Conservation (phyloP, 2,113 vertebrate genomes). For the Eonycteris spelaea region DNA sequence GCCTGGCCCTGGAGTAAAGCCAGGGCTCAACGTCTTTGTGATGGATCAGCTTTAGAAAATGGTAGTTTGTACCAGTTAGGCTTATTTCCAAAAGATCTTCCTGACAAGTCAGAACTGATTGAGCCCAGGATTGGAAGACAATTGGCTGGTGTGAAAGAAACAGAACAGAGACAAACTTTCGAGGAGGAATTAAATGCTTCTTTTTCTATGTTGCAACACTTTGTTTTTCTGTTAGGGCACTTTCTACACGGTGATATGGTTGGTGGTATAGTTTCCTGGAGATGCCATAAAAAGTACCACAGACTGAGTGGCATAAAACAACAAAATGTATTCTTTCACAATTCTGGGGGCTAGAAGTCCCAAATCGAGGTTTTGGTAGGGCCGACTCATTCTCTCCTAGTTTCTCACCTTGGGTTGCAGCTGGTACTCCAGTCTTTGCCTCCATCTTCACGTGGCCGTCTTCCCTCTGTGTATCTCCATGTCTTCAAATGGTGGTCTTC, state of each 20-base stretch:
- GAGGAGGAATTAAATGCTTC: neutral
- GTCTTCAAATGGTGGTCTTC: neutral
- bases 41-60: neutral
- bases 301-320: neutral
- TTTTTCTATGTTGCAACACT: neutral
- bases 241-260: neutral
- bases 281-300: neutral
- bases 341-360: neutral
- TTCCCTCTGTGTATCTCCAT: neutral
- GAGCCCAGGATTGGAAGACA: neutral
- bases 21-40: neutral
- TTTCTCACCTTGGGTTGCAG: neutral
- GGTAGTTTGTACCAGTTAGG: neutral
- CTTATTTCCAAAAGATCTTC: neutral
- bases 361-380: neutral
- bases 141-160: neutral
- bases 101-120: neutral
- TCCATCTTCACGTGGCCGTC: fast-evolving
- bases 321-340: neutral
- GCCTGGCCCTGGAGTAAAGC: neutral
- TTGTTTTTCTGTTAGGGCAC: neutral
- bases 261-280: too few species aligned
- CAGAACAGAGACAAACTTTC: too few species aligned
- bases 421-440: neutral
- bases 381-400: neutral